Evolutionary conservation across 2,888 invertebrate genomes (phyloP).

Genomic region (Julus scandinavius): DNA sequence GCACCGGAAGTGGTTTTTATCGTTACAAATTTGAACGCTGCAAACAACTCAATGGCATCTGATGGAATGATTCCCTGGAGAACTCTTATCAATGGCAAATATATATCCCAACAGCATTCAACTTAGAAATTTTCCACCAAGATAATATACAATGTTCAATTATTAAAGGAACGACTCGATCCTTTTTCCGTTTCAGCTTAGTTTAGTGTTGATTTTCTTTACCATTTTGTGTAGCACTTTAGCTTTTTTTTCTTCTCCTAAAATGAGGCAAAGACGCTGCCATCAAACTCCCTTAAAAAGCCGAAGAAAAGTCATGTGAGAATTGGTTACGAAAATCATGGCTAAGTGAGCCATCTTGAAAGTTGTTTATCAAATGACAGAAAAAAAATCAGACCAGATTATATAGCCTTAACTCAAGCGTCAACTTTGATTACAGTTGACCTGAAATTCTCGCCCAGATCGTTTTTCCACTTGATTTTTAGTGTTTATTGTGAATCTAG

Average conservation of each 20-base stretch:
- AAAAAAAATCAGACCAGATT: slow-evolving; percentile 14
- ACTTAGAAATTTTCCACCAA: slow-evolving; percentile 34
- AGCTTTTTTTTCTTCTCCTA: background rate
- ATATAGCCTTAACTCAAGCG: background rate
- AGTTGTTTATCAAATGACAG: slow-evolving; percentile 23
- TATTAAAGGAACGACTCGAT: slow-evolving; percentile 11
- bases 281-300: background rate
- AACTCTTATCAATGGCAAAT: slow-evolving; percentile 43
- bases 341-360: slow-evolving; percentile 31
- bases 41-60: slow-evolving; percentile 14
- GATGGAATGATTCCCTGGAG: slow-evolving; percentile 16
- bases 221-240: slow-evolving; percentile 14
- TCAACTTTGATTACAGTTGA: slow-evolving; percentile 30
- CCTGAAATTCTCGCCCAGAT: slow-evolving; percentile 14
- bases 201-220: background rate
- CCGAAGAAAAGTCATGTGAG: slow-evolving; percentile 18
- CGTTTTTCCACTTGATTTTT: background rate
- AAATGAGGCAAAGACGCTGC: background rate
- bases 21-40: slow-evolving; percentile 11
- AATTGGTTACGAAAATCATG: slow-evolving; percentile 45
- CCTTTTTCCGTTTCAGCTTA: slow-evolving; percentile 4
- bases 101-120: slow-evolving; percentile 29
- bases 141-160: slow-evolving; percentile 42
- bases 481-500: background rate
- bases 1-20: slow-evolving; percentile 4